Conservation (phyloP, 2,797 vertebrate genomes). For the Macropodus opercularis region DNA sequence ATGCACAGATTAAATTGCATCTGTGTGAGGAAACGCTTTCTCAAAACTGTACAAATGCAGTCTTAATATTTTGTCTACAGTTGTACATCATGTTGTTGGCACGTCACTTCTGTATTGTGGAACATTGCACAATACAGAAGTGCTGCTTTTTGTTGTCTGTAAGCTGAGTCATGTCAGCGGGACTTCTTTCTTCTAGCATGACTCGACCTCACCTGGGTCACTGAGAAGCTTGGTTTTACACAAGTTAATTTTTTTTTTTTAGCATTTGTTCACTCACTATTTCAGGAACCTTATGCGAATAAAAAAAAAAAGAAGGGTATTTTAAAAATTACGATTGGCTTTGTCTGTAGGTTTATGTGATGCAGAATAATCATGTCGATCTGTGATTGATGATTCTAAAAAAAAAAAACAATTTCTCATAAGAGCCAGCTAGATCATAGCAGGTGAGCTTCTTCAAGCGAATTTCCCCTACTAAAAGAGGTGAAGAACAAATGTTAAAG, state of each 20-base stretch:
- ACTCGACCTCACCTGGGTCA: too few relatives aligned
- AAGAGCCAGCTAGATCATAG: constrained; percentile 51
- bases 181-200: too few relatives aligned
- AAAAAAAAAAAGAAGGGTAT: constrained; percentile 15
- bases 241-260: too few relatives aligned
- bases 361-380: constrained; percentile 38
- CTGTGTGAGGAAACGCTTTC: not conserved
- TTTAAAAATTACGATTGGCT: constrained; percentile 49
- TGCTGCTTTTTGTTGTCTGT: not conserved
- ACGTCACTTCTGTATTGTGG: not conserved
- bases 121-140: not conserved
- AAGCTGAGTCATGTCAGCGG: too few relatives aligned
- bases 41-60: constrained; percentile 9
- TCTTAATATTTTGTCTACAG: constrained; percentile 54
- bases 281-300: not conserved
- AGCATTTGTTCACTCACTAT: constrained; percentile 24
- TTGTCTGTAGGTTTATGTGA: constrained; percentile 39
- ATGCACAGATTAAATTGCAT: not conserved
- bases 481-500: constrained; percentile 41
- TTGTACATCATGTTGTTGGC: not conserved
- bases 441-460: constrained; percentile 67
- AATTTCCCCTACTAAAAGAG: constrained; percentile 56
- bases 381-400: constrained; percentile 79
- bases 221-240: too few relatives aligned
- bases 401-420: constrained; percentile 78